A percentile compares a stretch with the other conserved stretches of the same genome.
Evolutionary conservation across 2,797 vertebrate genomes (phyloP).

Genomic region (Anguilla obscura): DNA sequence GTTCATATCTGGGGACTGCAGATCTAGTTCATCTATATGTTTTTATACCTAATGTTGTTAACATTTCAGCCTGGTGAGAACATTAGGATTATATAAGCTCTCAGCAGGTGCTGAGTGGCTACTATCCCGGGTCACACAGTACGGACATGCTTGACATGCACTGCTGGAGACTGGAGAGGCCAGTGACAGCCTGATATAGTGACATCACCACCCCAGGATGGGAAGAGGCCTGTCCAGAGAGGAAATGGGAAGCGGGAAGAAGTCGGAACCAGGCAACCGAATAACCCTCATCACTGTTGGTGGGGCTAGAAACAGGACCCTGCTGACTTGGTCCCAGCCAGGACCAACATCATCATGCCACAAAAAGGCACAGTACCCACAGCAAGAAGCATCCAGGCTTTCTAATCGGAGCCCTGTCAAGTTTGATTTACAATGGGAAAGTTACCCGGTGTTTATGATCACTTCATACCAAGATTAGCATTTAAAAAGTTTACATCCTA

Average conservation of each 20-base stretch:
- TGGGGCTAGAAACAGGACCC: slow-evolving; percentile 45
- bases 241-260: slow-evolving; percentile 41
- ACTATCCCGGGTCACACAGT: slow-evolving; percentile 51
- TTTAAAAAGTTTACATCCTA: neutral
- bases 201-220: slow-evolving; percentile 52
- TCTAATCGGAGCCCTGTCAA: slow-evolving; percentile 36
- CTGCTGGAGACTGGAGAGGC: slow-evolving; percentile 43
- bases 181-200: slow-evolving; percentile 50
- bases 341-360: slow-evolving; percentile 50
- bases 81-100: slow-evolving; percentile 31
- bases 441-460: slow-evolving; percentile 36
- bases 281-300: slow-evolving; percentile 20
- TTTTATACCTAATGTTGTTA: slow-evolving; percentile 51
- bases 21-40: slow-evolving; percentile 41
- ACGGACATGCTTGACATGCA: slow-evolving; percentile 61
- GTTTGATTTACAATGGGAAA: slow-evolving; percentile 44
- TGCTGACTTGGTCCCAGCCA: slow-evolving; percentile 33
- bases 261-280: slow-evolving; percentile 33
- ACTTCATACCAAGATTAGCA: slow-evolving; percentile 25
- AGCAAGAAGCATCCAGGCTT: slow-evolving; percentile 43
- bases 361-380: slow-evolving; percentile 50
- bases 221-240: slow-evolving; percentile 30
- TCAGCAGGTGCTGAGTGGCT: slow-evolving; percentile 60
- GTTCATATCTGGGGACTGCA: slow-evolving; percentile 34
- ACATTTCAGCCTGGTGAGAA: slow-evolving; percentile 55